Evolutionary conservation across 2,113 vertebrate genomes (phyloP).

Genomic region (Paradoxurus hermaphroditus): DNA sequence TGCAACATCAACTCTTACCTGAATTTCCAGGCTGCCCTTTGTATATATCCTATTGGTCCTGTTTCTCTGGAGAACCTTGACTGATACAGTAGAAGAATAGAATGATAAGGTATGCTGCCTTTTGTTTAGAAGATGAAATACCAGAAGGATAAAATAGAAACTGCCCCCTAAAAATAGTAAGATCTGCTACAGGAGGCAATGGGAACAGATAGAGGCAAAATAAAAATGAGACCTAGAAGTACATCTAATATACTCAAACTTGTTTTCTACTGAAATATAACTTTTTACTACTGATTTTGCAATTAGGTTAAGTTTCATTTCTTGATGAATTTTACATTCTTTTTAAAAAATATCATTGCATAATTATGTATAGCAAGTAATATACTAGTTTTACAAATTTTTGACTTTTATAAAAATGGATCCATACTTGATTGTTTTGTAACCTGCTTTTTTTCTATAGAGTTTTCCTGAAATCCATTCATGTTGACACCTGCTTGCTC

Average conservation of each 20-base stretch:
- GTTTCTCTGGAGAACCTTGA: not conserved
- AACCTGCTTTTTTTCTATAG: not conserved
- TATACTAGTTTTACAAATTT: not conserved
- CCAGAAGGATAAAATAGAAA: not conserved
- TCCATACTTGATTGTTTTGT: not conserved
- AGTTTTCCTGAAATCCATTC: not conserved
- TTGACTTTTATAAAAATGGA: not conserved
- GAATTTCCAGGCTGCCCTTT: not conserved
- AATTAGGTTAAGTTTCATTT: not conserved
- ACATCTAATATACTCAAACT: not conserved
- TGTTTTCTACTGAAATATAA: not conserved
- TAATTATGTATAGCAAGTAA: not conserved
- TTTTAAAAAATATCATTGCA: not conserved
- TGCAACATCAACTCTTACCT: not conserved
- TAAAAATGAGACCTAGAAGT: not conserved
- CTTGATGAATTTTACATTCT: not conserved
- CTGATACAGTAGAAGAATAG: not conserved
- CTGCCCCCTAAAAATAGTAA: not conserved
- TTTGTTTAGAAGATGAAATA: not conserved
- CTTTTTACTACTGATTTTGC: not conserved
- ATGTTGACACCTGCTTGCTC: not conserved
- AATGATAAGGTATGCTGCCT: not conserved
- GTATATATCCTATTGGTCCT: not conserved
- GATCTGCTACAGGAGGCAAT: not conserved
- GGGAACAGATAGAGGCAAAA: not conserved